Evolutionary conservation across 1,140 invertebrate species (phyloP).

Genomic region (Cydia pomonella): DNA sequence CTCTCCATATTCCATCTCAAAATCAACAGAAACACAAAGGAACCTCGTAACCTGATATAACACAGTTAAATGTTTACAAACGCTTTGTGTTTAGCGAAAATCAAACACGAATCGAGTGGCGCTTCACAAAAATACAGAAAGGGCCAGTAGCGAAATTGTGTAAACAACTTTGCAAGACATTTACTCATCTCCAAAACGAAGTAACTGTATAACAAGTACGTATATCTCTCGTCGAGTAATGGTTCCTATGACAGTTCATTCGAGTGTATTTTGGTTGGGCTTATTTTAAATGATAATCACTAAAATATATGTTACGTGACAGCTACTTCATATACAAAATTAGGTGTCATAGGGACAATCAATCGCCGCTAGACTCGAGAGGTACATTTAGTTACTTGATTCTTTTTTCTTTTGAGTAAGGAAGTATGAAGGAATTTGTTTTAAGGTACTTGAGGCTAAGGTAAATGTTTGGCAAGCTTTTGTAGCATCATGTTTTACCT

Average conservation of each 20-base stretch:
- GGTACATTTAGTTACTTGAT: background rate
- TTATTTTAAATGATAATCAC: too few relatives aligned
- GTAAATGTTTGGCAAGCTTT: conserved; percentile 77
- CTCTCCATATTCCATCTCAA: background rate
- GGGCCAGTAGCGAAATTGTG: conserved; percentile 62
- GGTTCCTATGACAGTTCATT: too few relatives aligned
- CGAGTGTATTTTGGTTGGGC: too few relatives aligned
- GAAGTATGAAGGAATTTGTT: conserved; percentile 77
- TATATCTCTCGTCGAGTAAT: too few relatives aligned
- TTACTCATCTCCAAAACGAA: conserved; percentile 50
- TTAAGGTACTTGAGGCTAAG: conserved; percentile 75
- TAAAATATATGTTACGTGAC: too few relatives aligned
- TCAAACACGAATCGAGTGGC: conserved; percentile 73
- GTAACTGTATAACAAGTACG: conserved; percentile 38
- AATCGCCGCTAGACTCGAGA: too few relatives aligned
- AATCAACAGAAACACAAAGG: conserved; percentile 50
- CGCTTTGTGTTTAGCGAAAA: conserved; percentile 72
- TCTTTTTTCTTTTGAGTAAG: conserved; percentile 44
- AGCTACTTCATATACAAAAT: too few relatives aligned
- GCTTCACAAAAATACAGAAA: conserved; percentile 61
- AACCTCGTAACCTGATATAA: conserved; percentile 69
- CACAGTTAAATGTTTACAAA: conserved; percentile 72
- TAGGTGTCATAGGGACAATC: too few relatives aligned
- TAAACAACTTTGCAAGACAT: conserved; percentile 54
- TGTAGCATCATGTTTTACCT: background rate